phyloP scores from a whole-genome alignment of 1,140 invertebrate species.

The Drosophila teissieri region DNA sequence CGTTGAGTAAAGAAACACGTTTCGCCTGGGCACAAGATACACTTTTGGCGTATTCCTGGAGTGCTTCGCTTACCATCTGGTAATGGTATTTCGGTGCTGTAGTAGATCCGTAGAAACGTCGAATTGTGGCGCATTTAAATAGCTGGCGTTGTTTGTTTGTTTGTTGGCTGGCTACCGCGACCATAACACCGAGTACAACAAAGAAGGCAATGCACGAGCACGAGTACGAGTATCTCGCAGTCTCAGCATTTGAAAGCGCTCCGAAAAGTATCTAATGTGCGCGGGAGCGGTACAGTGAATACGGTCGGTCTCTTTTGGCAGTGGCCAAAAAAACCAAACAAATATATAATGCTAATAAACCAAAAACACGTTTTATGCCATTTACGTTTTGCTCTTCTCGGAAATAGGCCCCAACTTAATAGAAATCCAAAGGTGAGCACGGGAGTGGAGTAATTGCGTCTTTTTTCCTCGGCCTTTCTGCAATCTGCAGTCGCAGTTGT shows the following conservation, averaged over 20 bases:
- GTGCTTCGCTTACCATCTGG: conserved; percentile 7
- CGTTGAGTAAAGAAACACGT: conserved; percentile 60
- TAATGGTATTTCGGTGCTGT: background rate
- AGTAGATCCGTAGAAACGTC: background rate
- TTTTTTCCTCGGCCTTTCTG: background rate
- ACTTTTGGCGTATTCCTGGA: conserved; percentile 5
- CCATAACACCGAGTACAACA: conserved; percentile 27
- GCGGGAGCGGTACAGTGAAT: conserved; percentile 8
- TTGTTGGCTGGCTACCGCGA: conserved; percentile 34
- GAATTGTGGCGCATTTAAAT: conserved; percentile 20
- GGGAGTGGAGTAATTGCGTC: conserved; percentile 21
- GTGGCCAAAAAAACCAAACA: conserved; percentile 23
- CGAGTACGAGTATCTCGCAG: conserved; percentile 8
- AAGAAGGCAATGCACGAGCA: conserved; percentile 10
- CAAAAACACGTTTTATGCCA: conserved; percentile 43
- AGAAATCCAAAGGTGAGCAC: conserved; percentile 41
- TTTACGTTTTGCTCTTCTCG: conserved; percentile 25
- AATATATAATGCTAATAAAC: conserved; percentile 38
- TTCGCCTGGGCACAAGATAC: conserved; percentile 30
- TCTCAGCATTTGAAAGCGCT: conserved; percentile 3
- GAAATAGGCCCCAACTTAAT: conserved; percentile 24
- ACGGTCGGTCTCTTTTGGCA: conserved; percentile 23
- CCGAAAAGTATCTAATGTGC: conserved; percentile 30
- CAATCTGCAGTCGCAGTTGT: conserved; percentile 5
- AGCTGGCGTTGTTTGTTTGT: conserved; percentile 33